These are phyloP conservation scores for Polia nebulosa DNA, from an alignment of 2,888 invertebrate species.

Conservation along the genomic window DNA sequence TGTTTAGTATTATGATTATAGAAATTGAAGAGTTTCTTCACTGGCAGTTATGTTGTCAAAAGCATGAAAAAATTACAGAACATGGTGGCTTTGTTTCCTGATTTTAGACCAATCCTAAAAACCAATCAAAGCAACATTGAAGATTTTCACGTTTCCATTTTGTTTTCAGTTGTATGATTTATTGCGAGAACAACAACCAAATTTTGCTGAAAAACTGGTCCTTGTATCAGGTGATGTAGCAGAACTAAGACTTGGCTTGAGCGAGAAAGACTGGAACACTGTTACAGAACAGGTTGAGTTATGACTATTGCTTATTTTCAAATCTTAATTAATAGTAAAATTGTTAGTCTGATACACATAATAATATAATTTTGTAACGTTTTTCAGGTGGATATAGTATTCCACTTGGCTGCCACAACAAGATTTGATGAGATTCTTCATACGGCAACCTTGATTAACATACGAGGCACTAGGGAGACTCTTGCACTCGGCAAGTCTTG, in stretches of 20 bases:
- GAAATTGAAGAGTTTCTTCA: too few relatives aligned
- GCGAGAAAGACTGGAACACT: constrained; percentile 46
- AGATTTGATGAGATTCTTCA: constrained; percentile 41
- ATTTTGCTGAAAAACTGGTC: constrained; percentile 28
- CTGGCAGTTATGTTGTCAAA: too few relatives aligned
- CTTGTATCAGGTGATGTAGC: constrained; percentile 43
- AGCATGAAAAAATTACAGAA: too few relatives aligned
- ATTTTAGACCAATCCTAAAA: too few relatives aligned
- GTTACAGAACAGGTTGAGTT: constrained; percentile 54
- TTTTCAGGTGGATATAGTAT: constrained; percentile 25
- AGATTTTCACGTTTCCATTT: not conserved
- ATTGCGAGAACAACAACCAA: constrained; percentile 35
- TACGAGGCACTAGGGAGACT: constrained; percentile 34
- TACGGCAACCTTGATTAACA: constrained; percentile 27
- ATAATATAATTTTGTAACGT: too few relatives aligned
- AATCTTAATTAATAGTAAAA: too few relatives aligned
- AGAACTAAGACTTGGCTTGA: constrained; percentile 39
- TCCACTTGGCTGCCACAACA: constrained; percentile 42
- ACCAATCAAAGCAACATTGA: too few relatives aligned
- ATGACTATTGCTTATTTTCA: not conserved
- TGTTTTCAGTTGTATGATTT: constrained; percentile 45
- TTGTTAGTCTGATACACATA: too few relatives aligned
- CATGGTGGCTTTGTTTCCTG: too few relatives aligned
- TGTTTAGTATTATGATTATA: too few relatives aligned
- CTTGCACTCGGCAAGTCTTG: constrained; percentile 30